A percentile compares a stretch with the other conserved stretches of the same genome.
Conservation (phyloP, 2,888 invertebrate species). For the Dolichomitus sp. region DNA sequence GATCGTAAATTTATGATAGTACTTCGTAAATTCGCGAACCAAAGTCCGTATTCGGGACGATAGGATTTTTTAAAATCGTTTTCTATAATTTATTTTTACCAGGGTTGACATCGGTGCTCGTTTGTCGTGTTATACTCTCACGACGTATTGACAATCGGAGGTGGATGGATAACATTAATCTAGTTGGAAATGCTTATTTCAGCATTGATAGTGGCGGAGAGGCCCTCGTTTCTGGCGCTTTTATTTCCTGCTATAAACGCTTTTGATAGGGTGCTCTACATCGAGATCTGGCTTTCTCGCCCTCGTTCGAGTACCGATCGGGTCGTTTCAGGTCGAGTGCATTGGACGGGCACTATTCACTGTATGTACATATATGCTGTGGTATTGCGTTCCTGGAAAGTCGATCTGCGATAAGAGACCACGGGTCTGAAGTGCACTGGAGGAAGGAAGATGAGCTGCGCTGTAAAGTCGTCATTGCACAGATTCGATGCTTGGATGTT, state of each 20-base stretch:
- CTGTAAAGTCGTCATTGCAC: conserved; percentile 32
- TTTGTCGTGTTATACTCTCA: not conserved
- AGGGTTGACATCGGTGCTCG: conserved; percentile 3
- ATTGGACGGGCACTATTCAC: conserved; percentile 12
- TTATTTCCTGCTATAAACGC: conserved; percentile 46
- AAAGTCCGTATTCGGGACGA: too few species aligned
- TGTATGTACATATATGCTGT: not conserved
- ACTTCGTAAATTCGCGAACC: too few species aligned
- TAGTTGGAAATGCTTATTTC: conserved; percentile 30
- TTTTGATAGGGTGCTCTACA: conserved; percentile 38
- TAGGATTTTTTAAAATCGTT: too few species aligned
- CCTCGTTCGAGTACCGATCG: conserved; percentile 32
- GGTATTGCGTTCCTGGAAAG: not conserved
- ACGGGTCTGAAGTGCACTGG: not conserved
- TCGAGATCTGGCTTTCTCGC: conserved; percentile 22
- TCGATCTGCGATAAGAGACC: conserved; percentile 6
- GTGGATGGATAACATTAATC: conserved; percentile 25
- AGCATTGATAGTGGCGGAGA: not conserved
- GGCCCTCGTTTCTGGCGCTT: not conserved
- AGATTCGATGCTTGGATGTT: conserved; percentile 10
- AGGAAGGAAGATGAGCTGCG: conserved; percentile 7
- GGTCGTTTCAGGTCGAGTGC: conserved; percentile 27
- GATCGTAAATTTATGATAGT: too few species aligned
- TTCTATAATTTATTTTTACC: too few species aligned
- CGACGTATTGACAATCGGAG: not conserved